Conservation (phyloP, 2,888 invertebrate species). For the Anthoptus insignis region DNA sequence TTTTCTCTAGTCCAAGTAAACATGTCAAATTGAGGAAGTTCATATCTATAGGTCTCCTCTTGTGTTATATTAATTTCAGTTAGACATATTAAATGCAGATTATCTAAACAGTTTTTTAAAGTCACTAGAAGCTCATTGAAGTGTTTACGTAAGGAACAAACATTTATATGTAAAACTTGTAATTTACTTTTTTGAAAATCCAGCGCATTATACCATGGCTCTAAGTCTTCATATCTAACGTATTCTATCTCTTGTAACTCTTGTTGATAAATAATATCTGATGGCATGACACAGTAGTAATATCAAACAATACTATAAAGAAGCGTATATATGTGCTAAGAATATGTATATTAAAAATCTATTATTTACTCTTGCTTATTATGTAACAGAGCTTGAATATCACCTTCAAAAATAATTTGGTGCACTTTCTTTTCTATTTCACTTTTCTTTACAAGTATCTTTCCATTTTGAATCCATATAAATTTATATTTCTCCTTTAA, state of each 20-base stretch:
- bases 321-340: too few relatives aligned
- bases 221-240: background rate
- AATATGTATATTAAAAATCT: too few relatives aligned
- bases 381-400: background rate
- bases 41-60: background rate
- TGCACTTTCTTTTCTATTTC: background rate
- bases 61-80: background rate
- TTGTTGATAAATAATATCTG: background rate
- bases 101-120: background rate
- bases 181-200: background rate
- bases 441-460: background rate
- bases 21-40: background rate
- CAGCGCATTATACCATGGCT: background rate
- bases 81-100: background rate
- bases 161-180: background rate
- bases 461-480: background rate
- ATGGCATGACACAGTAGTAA: too few relatives aligned
- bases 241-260: background rate
- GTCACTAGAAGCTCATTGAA: background rate
- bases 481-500: background rate
- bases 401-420: background rate
- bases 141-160: background rate
- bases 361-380: too few relatives aligned
- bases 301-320: too few relatives aligned
- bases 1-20: slow-evolving; percentile 2